phyloP scores from a whole-genome alignment of 2,113 vertebrate species.

The Sialia sialis region DNA sequence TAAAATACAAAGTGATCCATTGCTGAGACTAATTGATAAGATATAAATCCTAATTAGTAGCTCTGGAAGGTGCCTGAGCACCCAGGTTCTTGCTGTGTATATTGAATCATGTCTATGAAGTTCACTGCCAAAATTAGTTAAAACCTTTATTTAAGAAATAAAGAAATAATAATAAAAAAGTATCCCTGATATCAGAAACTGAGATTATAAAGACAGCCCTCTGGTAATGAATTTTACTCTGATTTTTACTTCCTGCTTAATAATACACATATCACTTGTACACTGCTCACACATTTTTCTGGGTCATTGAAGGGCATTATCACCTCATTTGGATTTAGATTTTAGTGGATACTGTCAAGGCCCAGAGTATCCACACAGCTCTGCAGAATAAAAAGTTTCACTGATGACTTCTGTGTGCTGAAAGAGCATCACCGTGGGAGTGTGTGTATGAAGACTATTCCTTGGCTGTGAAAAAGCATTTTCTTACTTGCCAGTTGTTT shows the following conservation, averaged over 20 bases:
- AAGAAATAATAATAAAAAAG: not conserved
- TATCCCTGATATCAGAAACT: not conserved
- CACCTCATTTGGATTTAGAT: not conserved
- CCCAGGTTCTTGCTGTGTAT: not conserved
- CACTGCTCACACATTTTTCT: not conserved
- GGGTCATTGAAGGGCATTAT: not conserved
- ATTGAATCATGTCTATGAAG: not conserved
- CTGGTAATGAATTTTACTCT: not conserved
- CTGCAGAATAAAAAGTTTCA: not conserved
- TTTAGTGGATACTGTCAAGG: not conserved
- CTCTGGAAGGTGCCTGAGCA: not conserved
- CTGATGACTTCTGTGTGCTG: not conserved
- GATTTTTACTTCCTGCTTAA: not conserved
- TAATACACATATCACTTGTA: not conserved
- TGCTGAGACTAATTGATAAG: not conserved
- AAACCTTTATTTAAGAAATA: not conserved
- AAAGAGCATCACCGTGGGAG: not conserved
- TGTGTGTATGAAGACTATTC: not conserved
- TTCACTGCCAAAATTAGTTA: not conserved
- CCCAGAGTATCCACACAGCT: not conserved
- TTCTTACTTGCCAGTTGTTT: not conserved
- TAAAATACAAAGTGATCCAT: not conserved
- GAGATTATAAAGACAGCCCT: not conserved
- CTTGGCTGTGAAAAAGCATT: not conserved
- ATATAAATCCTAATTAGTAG: not conserved